phyloP scores from a whole-genome alignment of 2,888 invertebrate species.

The Xanthia togata region DNA sequence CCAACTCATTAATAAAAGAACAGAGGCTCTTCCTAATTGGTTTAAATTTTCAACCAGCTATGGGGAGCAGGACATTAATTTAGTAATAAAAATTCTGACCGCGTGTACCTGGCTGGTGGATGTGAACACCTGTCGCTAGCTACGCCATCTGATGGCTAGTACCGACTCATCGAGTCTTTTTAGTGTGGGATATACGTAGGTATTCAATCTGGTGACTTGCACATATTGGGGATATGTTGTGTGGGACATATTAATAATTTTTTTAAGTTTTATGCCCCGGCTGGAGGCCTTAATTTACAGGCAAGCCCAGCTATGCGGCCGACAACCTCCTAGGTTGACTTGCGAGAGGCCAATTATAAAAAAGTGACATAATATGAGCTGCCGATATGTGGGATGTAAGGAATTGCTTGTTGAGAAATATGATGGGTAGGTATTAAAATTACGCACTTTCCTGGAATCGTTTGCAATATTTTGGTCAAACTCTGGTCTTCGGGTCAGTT shows the following conservation, averaged over 20 bases:
- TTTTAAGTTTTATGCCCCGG: too few species aligned
- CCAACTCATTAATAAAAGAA: conserved; percentile 1
- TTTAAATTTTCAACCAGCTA: conserved; percentile 6
- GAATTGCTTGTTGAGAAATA: not conserved
- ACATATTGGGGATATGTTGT: not conserved
- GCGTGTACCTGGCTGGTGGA: conserved; percentile 10
- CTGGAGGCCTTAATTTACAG: too few species aligned
- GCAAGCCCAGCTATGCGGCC: too few species aligned
- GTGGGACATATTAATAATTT: not conserved
- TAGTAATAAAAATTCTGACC: conserved; percentile 38
- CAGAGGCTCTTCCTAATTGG: conserved; percentile 15
- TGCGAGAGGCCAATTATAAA: too few species aligned
- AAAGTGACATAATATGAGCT: not conserved
- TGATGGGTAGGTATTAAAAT: not conserved
- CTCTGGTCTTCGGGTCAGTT: not conserved
- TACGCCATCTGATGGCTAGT: conserved; percentile 1
- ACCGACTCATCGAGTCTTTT: not conserved
- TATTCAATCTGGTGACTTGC: not conserved
- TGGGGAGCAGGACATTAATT: conserved; percentile 28
- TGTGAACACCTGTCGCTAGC: conserved; percentile 42
- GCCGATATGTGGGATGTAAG: not conserved
- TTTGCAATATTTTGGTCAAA: not conserved
- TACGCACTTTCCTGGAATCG: not conserved
- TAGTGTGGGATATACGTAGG: not conserved
- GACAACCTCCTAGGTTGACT: too few species aligned